A percentile compares a stretch with the other conserved stretches of the same genome.
Conservation (phyloP, 2,888 invertebrate species). For the Noctuana brunneofusca region DNA sequence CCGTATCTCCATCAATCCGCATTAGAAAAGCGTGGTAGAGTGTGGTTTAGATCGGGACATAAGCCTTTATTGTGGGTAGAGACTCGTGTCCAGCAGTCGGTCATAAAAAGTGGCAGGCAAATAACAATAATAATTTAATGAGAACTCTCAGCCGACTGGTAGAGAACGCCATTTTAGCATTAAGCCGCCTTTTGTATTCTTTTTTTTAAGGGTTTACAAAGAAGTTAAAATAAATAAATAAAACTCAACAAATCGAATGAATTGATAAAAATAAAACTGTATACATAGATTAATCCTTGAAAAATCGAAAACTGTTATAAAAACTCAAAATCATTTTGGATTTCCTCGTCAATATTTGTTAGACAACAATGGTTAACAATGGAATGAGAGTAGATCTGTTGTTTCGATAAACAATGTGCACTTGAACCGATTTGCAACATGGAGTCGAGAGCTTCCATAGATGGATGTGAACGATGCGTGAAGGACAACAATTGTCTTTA, state of each 20-base stretch:
- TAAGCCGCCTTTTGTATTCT: too few species aligned
- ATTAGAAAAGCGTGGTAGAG: too few species aligned
- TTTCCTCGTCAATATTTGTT: slow-evolving; percentile 1
- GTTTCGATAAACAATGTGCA: slow-evolving; percentile 12
- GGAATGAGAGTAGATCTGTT: slow-evolving; percentile 2
- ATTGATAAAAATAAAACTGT: background rate
- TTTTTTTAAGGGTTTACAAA: too few species aligned
- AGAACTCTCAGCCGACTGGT: too few species aligned
- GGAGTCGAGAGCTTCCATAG: background rate
- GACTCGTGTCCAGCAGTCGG: too few species aligned
- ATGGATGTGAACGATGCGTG: background rate
- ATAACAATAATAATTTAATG: too few species aligned
- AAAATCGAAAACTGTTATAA: background rate
- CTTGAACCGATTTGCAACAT: slow-evolving; percentile 6
- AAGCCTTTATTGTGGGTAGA: too few species aligned
- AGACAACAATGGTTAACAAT: slow-evolving; percentile 5
- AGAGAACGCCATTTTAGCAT: too few species aligned
- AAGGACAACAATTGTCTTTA: slow-evolving; percentile 3
- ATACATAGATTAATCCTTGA: background rate
- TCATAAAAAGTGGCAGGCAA: too few species aligned
- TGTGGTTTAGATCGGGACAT: too few species aligned
- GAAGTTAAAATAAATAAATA: too few species aligned
- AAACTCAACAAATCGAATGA: background rate
- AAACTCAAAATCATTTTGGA: background rate
- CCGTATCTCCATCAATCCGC: too few species aligned